Evolutionary conservation across 2,797 vertebrate species (phyloP).

Genomic region (Fringilla coelebs): DNA sequence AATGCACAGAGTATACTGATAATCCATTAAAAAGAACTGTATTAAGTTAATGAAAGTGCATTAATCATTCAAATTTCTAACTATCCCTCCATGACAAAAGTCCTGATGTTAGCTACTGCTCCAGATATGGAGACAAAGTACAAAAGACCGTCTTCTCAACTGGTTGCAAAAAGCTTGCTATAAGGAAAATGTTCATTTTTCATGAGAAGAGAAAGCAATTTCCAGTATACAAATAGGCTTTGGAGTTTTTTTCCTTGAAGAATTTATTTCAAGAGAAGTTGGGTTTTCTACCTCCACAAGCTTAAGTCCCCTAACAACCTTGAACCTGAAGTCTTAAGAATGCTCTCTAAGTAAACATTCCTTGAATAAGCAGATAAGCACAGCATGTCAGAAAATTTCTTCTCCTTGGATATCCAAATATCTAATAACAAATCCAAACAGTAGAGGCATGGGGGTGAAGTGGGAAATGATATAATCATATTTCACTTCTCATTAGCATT

Average conservation of each 20-base stretch:
- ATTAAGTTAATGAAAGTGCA: background rate
- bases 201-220: background rate
- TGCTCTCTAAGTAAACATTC: background rate
- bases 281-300: background rate
- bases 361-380: background rate
- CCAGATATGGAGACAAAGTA: background rate
- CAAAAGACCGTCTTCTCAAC: background rate
- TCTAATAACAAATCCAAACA: background rate
- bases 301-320: background rate
- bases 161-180: background rate
- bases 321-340: background rate
- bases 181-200: background rate
- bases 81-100: background rate
- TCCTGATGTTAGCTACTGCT: background rate
- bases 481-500: background rate
- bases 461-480: background rate
- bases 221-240: background rate
- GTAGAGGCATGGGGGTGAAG: rapidly evolving
- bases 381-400: background rate
- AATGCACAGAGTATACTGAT: background rate
- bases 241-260: background rate
- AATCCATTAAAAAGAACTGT: background rate
- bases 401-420: background rate
- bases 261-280: background rate
- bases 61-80: background rate